Percentiles rank a stretch among this genome's conserved stretches.
Evolutionary conservation across 2,888 invertebrate species (phyloP).

Genomic region (Melanotus villosus): DNA sequence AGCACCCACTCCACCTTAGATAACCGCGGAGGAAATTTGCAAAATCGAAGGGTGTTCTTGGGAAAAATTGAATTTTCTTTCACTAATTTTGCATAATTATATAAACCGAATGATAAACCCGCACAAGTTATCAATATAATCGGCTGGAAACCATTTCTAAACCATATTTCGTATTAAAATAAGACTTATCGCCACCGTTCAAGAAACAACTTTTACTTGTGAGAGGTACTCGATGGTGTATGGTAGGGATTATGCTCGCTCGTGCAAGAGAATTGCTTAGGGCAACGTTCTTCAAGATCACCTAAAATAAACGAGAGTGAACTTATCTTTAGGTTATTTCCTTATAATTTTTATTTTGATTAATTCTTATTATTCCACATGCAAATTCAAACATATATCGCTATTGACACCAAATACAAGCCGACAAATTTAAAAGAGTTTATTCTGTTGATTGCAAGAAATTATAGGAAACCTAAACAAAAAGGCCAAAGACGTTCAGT

Average conservation of each 20-base stretch:
- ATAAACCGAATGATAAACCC: background rate
- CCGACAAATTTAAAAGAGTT: too few relatives aligned
- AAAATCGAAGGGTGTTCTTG: background rate
- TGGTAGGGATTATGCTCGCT: slow-evolving; percentile 25
- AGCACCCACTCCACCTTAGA: too few relatives aligned
- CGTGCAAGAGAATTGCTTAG: slow-evolving; percentile 23
- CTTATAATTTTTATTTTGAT: too few relatives aligned
- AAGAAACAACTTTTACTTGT: slow-evolving; percentile 47
- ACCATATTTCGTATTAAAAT: slow-evolving; percentile 33
- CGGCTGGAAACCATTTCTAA: slow-evolving; percentile 8
- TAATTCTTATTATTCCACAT: too few relatives aligned
- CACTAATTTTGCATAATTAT: background rate
- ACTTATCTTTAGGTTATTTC: too few relatives aligned
- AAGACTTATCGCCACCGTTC: slow-evolving; percentile 33
- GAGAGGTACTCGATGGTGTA: slow-evolving; percentile 36
- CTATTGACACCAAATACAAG: too few relatives aligned
- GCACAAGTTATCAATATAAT: background rate
- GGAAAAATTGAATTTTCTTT: background rate
- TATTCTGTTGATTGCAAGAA: too few relatives aligned
- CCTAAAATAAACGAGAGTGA: slow-evolving; percentile 4
- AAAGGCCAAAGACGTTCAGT: too few relatives aligned
- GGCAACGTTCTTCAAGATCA: background rate
- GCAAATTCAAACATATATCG: too few relatives aligned
- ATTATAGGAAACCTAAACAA: too few relatives aligned
- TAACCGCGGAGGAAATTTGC: background rate